Base-by-base conservation (phyloP, 2,888 invertebrate genomes). In the Matsumyia berberina region DNA sequence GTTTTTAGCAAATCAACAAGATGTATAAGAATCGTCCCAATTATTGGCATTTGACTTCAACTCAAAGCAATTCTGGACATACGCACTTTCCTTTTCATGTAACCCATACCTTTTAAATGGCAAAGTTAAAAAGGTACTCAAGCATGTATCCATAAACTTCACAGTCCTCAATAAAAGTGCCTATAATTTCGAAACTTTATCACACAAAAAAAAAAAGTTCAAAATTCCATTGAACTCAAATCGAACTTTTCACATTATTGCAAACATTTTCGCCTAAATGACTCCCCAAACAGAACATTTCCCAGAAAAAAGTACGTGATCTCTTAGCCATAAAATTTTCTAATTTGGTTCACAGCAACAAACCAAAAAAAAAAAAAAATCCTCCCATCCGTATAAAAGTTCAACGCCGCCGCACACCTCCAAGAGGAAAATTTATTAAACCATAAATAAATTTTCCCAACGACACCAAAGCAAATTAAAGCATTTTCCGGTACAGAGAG, bases 171-270 rank as follows among this genome's bases (percentile, higher is more conserved):
- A 51, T 49, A 53, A 72, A 72, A 51, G 19, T 53, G 51, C 31
- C 12, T 33, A 72, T 72, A 73, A 73, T 55, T 35, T 42, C 35
- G 24, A 73, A 73, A 73, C 62, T 73, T 73, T 55, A 24, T 35
- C 53, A 35, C 53, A 62, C 31, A 31, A 24, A 11, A 24, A 24
- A 53, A 31, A 12, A 66, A 51, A 53, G 33, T 19, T 44, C 42
- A 53, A 51, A 73, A 60, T 53, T 31, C 51, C 67, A 67, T 42
- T 55, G 31, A 57, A 46, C 42, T 69, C 57, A 39, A 64, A 73
- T 73, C 64, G 70, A 81, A 81, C 57, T 81, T 81, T 81, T 70
- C 58, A 77, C 77, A 77, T 76, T 77, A 81, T 77, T 70, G 42
- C 8, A 42, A 69, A 69, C 39, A 57, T 76, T 76, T 46, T 58